Conservation (phyloP, 2,888 invertebrate genomes). For the Lithodes maja region DNA sequence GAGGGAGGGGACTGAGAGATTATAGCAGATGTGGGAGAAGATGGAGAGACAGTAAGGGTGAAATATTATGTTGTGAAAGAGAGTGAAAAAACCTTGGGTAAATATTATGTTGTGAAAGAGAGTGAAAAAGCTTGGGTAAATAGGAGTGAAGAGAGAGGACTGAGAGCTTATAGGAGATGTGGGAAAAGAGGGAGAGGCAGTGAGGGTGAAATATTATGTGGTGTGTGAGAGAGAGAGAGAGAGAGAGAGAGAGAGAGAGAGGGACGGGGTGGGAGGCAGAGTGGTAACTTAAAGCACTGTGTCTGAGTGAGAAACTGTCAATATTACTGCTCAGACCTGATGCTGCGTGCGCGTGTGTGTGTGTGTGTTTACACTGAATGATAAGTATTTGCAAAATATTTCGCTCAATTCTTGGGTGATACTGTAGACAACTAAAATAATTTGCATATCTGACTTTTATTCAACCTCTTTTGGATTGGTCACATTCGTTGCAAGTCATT, state of each 20-base stretch:
- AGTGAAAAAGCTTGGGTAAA: not conserved
- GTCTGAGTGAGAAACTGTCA: not conserved
- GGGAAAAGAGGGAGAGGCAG: not conserved
- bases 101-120: constrained; percentile 1
- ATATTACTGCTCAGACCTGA: too few relatives aligned
- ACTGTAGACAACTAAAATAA: too few relatives aligned
- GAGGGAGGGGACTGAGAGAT: not conserved
- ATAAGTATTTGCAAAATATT: not conserved
- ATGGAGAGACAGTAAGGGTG: not conserved
- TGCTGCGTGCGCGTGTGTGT: not conserved
- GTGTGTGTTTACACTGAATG: not conserved
- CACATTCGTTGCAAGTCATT: too few relatives aligned
- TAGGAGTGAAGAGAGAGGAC: not conserved
- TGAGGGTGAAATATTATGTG: not conserved
- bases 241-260: constrained; percentile 34
- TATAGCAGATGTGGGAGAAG: not conserved
- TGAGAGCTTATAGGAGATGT: not conserved
- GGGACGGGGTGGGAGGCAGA: not conserved
- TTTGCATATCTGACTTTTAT: too few relatives aligned
- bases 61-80: constrained; percentile 23
- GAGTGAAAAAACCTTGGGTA: constrained; percentile 16
- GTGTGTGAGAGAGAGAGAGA: constrained; percentile 31
- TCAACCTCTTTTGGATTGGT: too few relatives aligned
- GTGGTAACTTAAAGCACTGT: not conserved
- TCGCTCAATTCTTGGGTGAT: too few relatives aligned